Conservation (phyloP, 2,888 invertebrate species). For the Tipula confusa region DNA sequence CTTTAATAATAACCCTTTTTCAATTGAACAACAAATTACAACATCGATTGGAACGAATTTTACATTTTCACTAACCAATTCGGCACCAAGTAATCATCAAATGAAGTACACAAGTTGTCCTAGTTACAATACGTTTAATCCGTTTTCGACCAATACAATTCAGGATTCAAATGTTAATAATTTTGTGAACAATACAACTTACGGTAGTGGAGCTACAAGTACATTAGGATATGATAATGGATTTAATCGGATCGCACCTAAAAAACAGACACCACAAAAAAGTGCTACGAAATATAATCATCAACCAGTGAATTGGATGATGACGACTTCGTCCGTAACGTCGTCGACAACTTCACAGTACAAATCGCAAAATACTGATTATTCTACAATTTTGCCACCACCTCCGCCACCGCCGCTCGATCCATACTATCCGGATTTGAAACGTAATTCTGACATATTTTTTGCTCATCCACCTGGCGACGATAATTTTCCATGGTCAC, state of each 20-base stretch:
- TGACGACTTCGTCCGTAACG: not conserved
- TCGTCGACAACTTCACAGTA: not conserved
- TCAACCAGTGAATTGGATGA: constrained; percentile 27
- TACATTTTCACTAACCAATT: constrained; percentile 36
- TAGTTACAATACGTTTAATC: not conserved
- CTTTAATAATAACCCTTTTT: not conserved
- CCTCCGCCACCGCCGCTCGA: not conserved
- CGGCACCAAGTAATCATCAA: constrained; percentile 32
- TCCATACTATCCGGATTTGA: not conserved
- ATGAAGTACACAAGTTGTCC: constrained; percentile 27
- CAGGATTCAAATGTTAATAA: not conserved
- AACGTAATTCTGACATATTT: constrained; percentile 30
- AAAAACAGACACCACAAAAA: not conserved
- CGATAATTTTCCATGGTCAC: constrained; percentile 54
- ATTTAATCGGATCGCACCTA: not conserved
- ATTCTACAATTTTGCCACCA: constrained; percentile 28
- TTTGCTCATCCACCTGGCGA: constrained; percentile 43
- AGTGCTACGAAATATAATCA: not conserved
- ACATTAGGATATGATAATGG: not conserved
- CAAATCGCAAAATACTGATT: not conserved
- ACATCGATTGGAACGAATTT: constrained; percentile 33
- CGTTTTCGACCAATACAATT: constrained; percentile 13
- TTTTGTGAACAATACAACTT: not conserved
- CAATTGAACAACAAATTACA: not conserved
- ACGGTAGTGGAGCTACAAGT: not conserved